Evolutionary conservation across 1,140 invertebrate genomes (phyloP).

Genomic region (Bombyx mori): DNA sequence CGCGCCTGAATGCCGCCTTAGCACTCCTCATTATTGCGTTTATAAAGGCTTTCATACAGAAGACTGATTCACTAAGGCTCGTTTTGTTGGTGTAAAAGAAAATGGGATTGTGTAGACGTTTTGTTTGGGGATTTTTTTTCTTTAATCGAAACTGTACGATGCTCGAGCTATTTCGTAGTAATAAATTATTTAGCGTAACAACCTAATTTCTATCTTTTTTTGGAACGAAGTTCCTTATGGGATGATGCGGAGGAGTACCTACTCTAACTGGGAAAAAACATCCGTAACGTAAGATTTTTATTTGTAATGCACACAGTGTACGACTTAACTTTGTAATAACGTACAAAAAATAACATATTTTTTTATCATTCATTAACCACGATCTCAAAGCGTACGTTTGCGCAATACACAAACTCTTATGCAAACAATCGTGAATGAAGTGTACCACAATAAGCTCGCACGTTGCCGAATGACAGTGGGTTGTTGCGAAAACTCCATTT

Average conservation of each 20-base stretch:
- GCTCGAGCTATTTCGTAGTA: slow-evolving; percentile 26
- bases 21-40: slow-evolving; percentile 68
- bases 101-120: slow-evolving; percentile 66
- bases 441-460: too few relatives aligned
- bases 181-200: slow-evolving; percentile 22
- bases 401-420: too few relatives aligned
- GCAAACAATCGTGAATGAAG: too few relatives aligned
- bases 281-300: too few relatives aligned
- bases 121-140: slow-evolving; percentile 45
- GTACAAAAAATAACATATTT: too few relatives aligned
- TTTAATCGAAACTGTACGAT: slow-evolving; percentile 20
- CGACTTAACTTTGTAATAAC: too few relatives aligned
- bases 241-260: neutral
- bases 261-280: too few relatives aligned
- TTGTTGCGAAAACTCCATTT: too few relatives aligned
- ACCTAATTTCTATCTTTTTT: slow-evolving; percentile 19
- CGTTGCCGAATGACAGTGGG: too few relatives aligned
- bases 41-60: slow-evolving; percentile 66
- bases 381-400: too few relatives aligned
- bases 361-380: too few relatives aligned
- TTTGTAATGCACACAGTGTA: too few relatives aligned
- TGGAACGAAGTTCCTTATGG: neutral
- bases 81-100: slow-evolving; percentile 61
- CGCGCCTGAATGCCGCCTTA: slow-evolving; percentile 62
- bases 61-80: slow-evolving; percentile 61